Evolutionary conservation across 2,113 vertebrate species (phyloP).

Genomic region (Ophiodon elongatus): DNA sequence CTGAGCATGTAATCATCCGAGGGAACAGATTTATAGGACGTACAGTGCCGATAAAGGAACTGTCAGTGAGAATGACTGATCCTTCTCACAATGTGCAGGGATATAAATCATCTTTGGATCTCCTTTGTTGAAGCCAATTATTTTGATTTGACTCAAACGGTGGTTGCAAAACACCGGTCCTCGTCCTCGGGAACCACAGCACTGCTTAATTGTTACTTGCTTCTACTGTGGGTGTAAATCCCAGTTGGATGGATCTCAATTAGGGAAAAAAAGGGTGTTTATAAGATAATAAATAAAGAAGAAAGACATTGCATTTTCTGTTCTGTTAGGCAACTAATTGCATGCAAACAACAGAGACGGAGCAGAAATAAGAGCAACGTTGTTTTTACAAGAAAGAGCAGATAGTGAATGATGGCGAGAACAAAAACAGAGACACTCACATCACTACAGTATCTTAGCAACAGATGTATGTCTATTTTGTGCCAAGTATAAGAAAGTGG

Average conservation of each 20-base stretch:
- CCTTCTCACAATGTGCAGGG: background rate
- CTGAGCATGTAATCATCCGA: background rate
- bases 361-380: background rate
- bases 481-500: constrained; percentile 55
- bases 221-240: constrained; percentile 13
- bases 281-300: background rate
- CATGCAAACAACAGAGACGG: background rate
- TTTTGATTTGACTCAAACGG: background rate
- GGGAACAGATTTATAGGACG: background rate
- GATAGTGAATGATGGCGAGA: constrained; percentile 45
- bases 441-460: constrained; percentile 77
- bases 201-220: background rate
- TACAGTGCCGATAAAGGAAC: background rate
- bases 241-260: background rate
- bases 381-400: constrained; percentile 27
- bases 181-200: background rate
- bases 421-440: constrained; percentile 55
- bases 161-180: background rate
- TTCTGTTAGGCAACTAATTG: background rate
- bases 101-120: background rate
- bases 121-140: constrained; percentile 12
- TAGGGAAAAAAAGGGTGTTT: background rate
- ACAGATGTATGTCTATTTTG: constrained; percentile 69
- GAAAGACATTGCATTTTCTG: background rate
- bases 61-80: background rate